Base-by-base conservation (phyloP, 2,888 invertebrate genomes). In the Hydroisotoma schaefferi region DNA sequence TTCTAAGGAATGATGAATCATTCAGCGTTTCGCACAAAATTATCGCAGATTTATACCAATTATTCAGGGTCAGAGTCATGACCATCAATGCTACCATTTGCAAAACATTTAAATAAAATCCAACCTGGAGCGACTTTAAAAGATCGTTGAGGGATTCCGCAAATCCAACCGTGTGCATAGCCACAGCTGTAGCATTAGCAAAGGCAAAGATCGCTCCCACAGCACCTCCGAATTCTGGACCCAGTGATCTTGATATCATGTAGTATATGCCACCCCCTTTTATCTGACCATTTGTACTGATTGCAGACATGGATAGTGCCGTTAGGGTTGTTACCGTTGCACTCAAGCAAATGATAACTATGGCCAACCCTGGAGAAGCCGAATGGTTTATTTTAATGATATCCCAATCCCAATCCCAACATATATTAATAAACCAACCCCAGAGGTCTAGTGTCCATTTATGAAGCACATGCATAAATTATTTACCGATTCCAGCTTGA, bases 81-180 rank as follows among this genome's bases (percentile, higher is more conserved):
- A n/a, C n/a, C n/a, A n/a, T n/a, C n/a, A n/a, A n/a, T n/a, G n/a
- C n/a, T n/a, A n/a, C n/a, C n/a, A n/a, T n/a, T n/a, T n/a, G n/a
- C n/a, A n/a, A n/a, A n/a, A n/a, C n/a, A n/a, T n/a, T n/a, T n/a
- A n/a, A n/a, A n/a, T n/a, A n/a, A n/a, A n/a, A n/a, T n/a, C n/a
- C n/a, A n/a, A 69, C 71, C 65, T 70, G 65, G 40, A 72, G 46
- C 56, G 77, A 81, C 59, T 69, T 72, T 38, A 93, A 78, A 44
- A 75, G 63, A 65, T 75, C 75, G 58, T 74, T 74, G 76, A 82
- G 74, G 33, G 81, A 80, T 73, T 84, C 84, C n/a, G 82, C 80
- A 75, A 84, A 84, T 2, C 84, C 84, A 43, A 84, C 82, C n/a
- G 82, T 79, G 75, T 83, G 83, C 80, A 83, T 82, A 43, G 82